Percentiles rank a stretch among this genome's conserved stretches.
These are phyloP conservation scores for Brevipalpus yothersi DNA, from an alignment of 1,140 invertebrate species.

Conservation along the genomic window DNA sequence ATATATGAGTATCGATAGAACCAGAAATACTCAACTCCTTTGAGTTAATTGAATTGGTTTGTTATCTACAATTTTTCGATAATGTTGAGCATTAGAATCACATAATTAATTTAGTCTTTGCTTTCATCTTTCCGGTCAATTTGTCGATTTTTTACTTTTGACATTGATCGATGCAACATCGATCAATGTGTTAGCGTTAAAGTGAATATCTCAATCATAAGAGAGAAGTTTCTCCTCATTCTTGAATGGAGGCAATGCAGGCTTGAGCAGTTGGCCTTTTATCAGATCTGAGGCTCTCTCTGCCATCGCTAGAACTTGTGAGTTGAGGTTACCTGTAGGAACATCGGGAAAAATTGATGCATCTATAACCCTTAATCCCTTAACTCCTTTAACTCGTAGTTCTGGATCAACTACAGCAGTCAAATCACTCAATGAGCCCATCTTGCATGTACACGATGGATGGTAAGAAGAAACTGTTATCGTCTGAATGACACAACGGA, in stretches of 20 bases:
- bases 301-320: constrained; percentile 7
- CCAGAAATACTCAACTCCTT: no score
- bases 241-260: neutral
- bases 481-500: constrained; percentile 42
- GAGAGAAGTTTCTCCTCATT: no score
- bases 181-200: no score
- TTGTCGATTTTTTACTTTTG: no score
- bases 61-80: no score
- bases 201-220: no score
- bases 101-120: no score
- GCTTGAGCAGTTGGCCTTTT: constrained; percentile 13
- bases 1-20: no score
- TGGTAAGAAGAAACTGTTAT: constrained; percentile 44
- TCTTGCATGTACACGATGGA: constrained; percentile 32
- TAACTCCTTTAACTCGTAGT: constrained; percentile 26
- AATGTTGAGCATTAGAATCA: no score
- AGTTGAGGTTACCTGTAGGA: constrained; percentile 16
- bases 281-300: constrained; percentile 17
- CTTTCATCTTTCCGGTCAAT: no score
- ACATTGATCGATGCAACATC: no score
- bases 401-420: constrained; percentile 53
- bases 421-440: constrained; percentile 46
- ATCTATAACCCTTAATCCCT: constrained; percentile 15
- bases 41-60: no score
- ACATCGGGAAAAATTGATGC: constrained; percentile 35